Evolutionary conservation across 1,140 invertebrate species (phyloP).

Genomic region (Oryzaephilus surinamensis): DNA sequence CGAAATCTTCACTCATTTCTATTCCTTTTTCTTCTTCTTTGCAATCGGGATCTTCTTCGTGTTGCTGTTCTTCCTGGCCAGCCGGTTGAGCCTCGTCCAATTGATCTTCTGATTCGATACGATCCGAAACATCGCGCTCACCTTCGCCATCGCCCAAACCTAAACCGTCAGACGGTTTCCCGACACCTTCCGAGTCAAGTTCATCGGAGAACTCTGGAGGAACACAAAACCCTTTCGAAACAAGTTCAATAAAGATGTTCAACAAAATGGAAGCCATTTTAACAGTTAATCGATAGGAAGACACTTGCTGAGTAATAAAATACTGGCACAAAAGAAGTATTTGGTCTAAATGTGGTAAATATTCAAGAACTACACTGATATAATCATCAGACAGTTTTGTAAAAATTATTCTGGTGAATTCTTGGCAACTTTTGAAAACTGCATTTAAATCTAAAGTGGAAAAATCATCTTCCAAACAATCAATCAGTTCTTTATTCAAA

Average conservation of each 20-base stretch:
- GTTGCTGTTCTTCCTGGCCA: constrained; percentile 56
- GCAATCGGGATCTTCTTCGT: constrained; percentile 66
- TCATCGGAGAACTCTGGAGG: constrained; percentile 72
- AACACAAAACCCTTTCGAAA: constrained; percentile 86
- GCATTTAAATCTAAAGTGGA: no score
- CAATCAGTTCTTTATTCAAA: no score
- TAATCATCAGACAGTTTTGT: background rate
- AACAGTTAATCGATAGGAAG: constrained; percentile 60
- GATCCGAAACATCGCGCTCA: constrained; percentile 88
- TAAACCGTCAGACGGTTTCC: constrained; percentile 54
- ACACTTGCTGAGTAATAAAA: constrained; percentile 64
- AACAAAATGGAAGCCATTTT: constrained; percentile 78
- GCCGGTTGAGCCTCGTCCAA: constrained; percentile 76
- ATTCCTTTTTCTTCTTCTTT: constrained; percentile 89
- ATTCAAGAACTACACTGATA: background rate
- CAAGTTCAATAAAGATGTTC: constrained; percentile 74
- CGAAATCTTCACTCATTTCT: constrained; percentile 90
- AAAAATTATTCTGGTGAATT: no score
- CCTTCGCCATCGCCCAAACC: constrained; percentile 91
- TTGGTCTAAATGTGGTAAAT: constrained; percentile 66
- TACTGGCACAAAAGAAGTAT: constrained; percentile 64
- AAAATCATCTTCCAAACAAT: no score
- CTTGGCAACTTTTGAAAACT: no score
- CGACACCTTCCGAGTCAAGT: constrained; percentile 46
- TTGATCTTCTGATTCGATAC: constrained; percentile 88